phyloP scores from a whole-genome alignment of 1,140 invertebrate species.

The Octopus bimaculoides region DNA sequence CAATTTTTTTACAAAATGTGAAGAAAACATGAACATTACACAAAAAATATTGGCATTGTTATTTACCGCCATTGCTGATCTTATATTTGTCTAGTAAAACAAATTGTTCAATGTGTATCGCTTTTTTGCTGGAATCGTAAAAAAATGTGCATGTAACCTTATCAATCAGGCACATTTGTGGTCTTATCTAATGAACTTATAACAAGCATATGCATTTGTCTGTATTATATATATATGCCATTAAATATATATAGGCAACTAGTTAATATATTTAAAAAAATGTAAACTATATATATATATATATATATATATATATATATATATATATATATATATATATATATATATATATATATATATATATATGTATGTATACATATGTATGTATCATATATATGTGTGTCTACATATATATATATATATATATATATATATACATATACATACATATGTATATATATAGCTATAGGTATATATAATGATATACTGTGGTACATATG shows the following conservation, averaged over 20 bases:
- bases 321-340: background rate
- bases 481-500: too few species aligned
- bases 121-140: background rate
- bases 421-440: background rate
- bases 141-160: background rate
- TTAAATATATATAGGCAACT: too few species aligned
- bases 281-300: background rate
- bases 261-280: too few species aligned
- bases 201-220: too few species aligned
- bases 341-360: background rate
- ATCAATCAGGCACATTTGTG: too few species aligned
- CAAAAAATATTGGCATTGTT: background rate
- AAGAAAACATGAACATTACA: background rate
- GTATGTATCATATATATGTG: background rate
- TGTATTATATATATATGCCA: too few species aligned
- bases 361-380: background rate
- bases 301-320: background rate
- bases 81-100: constrained; percentile 8
- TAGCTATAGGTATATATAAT: too few species aligned
- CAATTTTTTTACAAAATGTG: background rate
- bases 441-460: background rate
- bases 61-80: background rate
- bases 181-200: too few species aligned
- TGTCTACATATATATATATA: background rate
- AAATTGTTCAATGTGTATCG: constrained; percentile 2